Evolutionary conservation across 2,888 invertebrate genomes (phyloP), one percentile per base, ranked within the genome.

Genomic region (Polietes domitor): DNA sequence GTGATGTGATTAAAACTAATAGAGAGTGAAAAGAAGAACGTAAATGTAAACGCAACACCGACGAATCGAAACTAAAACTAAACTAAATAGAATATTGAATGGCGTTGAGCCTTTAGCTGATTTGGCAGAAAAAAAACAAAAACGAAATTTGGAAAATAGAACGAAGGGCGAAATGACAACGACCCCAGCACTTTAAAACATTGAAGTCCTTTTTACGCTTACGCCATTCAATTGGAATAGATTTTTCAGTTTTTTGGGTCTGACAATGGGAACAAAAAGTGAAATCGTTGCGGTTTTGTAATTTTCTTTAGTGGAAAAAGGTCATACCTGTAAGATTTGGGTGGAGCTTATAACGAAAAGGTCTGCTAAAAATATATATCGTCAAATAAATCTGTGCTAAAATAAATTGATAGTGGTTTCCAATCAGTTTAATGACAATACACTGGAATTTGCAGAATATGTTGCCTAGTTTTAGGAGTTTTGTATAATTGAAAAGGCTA

Each of bases 1-100:
- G 68, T 80, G 80, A 80, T 81, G 78, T 81, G 78, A 76, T 81
- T 81, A 81, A 81, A 81, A 81, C 68, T 70, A 81, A 77, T 68
- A 68, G 68, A 68, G 68, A 43, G 43, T 68, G 68, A 68, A 65
- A n/a, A 9, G 65, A 78, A 26, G 75, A 78, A n/a, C n/a, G n/a
- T n/a, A n/a, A n/a, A n/a, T n/a, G n/a, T 71, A 75, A 68, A 41
- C 28, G 24, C 43, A 65, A 65, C 37, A 7, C n/a, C n/a, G 10
- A 55, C 19, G 21, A 19, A 55, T 21, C 21, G 21, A 55, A 61
- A 61, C n/a, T 15, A 26, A 28, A n/a, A 2, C 21, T 24, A 65
- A 68, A 21, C 43, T 37, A 41, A 17, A 10, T 1, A 19, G 17
- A 37, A 41, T 65, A 15, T 37, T 41, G 6, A 41, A 19, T 26